These are phyloP conservation scores for Malurus alboscapulatus DNA, from an alignment of 2,113 vertebrate species.

Conservation along the genomic window DNA sequence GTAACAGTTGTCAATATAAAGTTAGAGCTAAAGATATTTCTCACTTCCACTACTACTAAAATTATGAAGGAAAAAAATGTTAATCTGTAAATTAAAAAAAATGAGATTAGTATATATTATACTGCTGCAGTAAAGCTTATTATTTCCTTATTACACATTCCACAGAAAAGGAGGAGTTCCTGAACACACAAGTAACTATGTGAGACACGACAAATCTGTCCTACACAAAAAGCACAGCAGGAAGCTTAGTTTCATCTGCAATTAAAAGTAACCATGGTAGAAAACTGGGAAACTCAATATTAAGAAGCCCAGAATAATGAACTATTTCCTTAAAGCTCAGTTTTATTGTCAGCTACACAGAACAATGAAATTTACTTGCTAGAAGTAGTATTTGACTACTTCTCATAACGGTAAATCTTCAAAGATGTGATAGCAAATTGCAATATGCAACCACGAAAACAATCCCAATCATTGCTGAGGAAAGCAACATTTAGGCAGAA, in stretches of 20 bases:
- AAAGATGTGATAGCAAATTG: background rate
- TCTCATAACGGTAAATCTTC: background rate
- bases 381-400: background rate
- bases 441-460: background rate
- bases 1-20: background rate
- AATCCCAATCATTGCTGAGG: background rate
- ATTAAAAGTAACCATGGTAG: background rate
- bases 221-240: background rate
- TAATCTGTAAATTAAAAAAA: background rate
- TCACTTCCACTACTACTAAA: background rate
- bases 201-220: background rate
- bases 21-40: background rate
- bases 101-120: background rate
- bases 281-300: background rate
- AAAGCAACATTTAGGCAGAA: background rate
- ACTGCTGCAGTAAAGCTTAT: background rate
- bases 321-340: background rate
- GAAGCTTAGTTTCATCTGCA: background rate
- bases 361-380: background rate
- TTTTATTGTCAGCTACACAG: background rate
- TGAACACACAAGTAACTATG: background rate
- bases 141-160: background rate
- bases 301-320: background rate
- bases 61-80: background rate
- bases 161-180: background rate